Conservation (phyloP, 2,888 invertebrate genomes). For the Agrypnus murinus region DNA sequence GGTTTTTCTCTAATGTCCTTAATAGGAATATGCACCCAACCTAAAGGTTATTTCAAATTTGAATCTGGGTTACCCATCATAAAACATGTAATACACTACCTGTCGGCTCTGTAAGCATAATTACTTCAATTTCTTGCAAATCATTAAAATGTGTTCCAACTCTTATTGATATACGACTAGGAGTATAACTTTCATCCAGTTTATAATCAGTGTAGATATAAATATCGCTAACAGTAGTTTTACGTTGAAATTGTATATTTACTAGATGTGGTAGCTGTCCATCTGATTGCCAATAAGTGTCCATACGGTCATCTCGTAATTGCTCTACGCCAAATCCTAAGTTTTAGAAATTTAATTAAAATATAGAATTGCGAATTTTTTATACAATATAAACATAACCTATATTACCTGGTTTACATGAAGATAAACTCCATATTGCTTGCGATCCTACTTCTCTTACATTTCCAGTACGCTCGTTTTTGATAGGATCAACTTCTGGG, state of each 20-base stretch:
- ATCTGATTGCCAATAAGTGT: constrained; percentile 99
- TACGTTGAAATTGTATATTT: constrained; percentile 96
- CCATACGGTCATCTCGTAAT: constrained; percentile 94
- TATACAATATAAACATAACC: constrained; percentile 37
- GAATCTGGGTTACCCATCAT: neutral
- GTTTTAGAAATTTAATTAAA: constrained; percentile 46
- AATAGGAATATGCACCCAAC: constrained; percentile 96
- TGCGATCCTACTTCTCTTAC: constrained; percentile 69
- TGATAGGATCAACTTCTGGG: constrained; percentile 75
- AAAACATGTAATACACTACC: constrained; percentile 69
- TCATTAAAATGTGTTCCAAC: constrained; percentile 98
- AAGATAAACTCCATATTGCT: constrained; percentile 97
- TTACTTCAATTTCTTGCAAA: constrained; percentile 94
- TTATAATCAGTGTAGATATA: constrained; percentile 99
- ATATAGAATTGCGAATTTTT: constrained; percentile 7
- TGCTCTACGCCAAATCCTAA: constrained; percentile 98
- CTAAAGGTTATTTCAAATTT: constrained; percentile 71
- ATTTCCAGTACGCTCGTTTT: constrained; percentile 67
- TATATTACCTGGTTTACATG: constrained; percentile 93
- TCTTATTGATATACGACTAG: constrained; percentile 93
- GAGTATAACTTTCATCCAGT: constrained; percentile 98
- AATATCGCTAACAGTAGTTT: constrained; percentile 95
- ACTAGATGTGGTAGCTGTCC: constrained; percentile 98
- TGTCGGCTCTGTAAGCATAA: constrained; percentile 94
- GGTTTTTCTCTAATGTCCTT: constrained; percentile 91